Conservation (phyloP, 2,888 invertebrate genomes). For the Himalopsyche japonica region DNA sequence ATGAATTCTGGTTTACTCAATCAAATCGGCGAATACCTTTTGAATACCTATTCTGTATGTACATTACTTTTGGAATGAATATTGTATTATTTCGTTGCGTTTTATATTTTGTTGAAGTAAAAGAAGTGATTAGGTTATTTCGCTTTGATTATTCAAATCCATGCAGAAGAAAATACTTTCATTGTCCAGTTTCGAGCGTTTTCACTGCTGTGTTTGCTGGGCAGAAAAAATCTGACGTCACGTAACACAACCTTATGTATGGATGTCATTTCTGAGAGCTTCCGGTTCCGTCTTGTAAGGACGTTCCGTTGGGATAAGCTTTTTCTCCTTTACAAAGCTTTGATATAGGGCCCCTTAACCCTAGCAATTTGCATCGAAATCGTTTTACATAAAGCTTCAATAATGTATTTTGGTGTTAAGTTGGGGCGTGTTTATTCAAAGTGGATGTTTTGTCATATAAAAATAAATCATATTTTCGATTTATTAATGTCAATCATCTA, state of each 20-base stretch:
- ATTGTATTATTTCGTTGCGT: too few relatives aligned
- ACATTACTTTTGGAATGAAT: too few relatives aligned
- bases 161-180: background rate
- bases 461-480: background rate
- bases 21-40: too few relatives aligned
- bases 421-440: background rate
- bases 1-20: too few relatives aligned
- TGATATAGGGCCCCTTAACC: background rate
- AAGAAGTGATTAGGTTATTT: too few relatives aligned
- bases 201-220: background rate
- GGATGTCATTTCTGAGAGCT: slow-evolving; percentile 12
- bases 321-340: slow-evolving; percentile 1
- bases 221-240: background rate
- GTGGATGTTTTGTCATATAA: background rate
- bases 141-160: too few relatives aligned
- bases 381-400: slow-evolving; percentile 1
- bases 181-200: background rate
- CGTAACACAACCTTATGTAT: slow-evolving; percentile 6
- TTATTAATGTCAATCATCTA: background rate
- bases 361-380: slow-evolving; percentile 1
- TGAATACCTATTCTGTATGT: too few relatives aligned
- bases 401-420: background rate
- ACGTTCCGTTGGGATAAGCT: background rate
- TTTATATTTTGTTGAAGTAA: too few relatives aligned
- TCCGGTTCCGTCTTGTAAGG: slow-evolving; percentile 13